These are phyloP conservation scores for Trichogramma dendrolimi DNA, from an alignment of 2,888 invertebrate species.

Conservation along the genomic window DNA sequence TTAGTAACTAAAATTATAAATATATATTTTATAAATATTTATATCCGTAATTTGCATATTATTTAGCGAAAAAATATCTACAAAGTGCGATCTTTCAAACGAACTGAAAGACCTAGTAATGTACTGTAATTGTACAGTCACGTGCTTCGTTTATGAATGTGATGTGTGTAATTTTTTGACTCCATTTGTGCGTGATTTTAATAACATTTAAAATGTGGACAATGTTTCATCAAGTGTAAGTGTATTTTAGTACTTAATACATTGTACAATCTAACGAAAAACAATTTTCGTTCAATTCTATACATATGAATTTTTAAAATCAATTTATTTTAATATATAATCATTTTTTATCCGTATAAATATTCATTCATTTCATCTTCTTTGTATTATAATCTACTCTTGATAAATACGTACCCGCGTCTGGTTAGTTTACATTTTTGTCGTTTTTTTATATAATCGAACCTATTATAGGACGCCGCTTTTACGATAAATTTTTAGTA, in stretches of 20 bases:
- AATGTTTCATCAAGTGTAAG: no score
- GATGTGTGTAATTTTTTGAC: constrained; percentile 1
- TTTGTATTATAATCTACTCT: constrained; percentile 41
- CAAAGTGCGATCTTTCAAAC: constrained; percentile 21
- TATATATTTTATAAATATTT: constrained; percentile 12
- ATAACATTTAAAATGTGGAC: no score
- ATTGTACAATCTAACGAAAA: no score
- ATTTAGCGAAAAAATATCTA: constrained; percentile 25
- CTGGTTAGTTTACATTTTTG: constrained; percentile 31
- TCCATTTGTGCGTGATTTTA: constrained; percentile 10
- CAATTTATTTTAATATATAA: neutral
- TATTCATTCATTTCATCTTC: constrained; percentile 17
- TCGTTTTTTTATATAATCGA: constrained; percentile 14
- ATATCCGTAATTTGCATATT: constrained; percentile 18
- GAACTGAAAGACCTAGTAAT: constrained; percentile 4
- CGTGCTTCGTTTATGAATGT: no score
- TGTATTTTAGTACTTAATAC: no score
- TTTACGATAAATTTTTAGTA: constrained; percentile 28
- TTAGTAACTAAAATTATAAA: constrained; percentile 4
- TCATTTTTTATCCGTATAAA: neutral
- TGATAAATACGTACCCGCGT: constrained; percentile 43
- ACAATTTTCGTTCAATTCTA: constrained; percentile 8
- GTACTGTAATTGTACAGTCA: no score
- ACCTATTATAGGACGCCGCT: constrained; percentile 35
- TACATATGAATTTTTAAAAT: neutral